phyloP scores from a whole-genome alignment of 2,113 vertebrate species.

The Chelonoidis abingdonii region DNA sequence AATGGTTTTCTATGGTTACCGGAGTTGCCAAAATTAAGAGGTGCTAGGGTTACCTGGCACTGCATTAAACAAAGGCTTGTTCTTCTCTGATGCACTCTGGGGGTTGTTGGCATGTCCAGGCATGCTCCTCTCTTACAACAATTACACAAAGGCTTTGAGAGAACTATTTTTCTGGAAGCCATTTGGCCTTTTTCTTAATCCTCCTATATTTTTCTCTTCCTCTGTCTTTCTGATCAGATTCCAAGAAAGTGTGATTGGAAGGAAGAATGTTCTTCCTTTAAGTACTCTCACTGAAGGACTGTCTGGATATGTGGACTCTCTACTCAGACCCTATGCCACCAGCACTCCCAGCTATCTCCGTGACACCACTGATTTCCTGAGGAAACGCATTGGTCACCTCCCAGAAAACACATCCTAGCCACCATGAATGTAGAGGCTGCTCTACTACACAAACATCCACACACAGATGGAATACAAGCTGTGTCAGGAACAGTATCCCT shows the following conservation, averaged over 20 bases:
- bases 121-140: not conserved
- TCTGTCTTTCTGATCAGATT: not conserved
- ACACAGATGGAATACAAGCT: too few relatives aligned
- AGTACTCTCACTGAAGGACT: too few relatives aligned
- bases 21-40: not conserved
- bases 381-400: too few relatives aligned
- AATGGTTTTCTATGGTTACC: not conserved
- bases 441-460: too few relatives aligned
- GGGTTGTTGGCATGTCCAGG: conserved; percentile 8
- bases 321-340: too few relatives aligned
- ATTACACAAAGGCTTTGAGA: not conserved
- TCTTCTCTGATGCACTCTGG: not conserved
- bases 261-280: not conserved
- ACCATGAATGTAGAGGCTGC: too few relatives aligned
- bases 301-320: too few relatives aligned
- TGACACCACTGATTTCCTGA: too few relatives aligned
- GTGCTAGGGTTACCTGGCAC: accelerated
- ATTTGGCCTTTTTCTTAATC: not conserved
- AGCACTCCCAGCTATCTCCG: too few relatives aligned
- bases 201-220: conserved; percentile 17
- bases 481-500: too few relatives aligned
- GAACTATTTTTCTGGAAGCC: not conserved
- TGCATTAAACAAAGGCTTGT: conserved; percentile 32
- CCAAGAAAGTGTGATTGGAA: not conserved
- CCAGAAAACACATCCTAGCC: too few relatives aligned